Base-by-base conservation (phyloP, 2,113 vertebrate species). In the Chinchilla lanigera region DNA sequence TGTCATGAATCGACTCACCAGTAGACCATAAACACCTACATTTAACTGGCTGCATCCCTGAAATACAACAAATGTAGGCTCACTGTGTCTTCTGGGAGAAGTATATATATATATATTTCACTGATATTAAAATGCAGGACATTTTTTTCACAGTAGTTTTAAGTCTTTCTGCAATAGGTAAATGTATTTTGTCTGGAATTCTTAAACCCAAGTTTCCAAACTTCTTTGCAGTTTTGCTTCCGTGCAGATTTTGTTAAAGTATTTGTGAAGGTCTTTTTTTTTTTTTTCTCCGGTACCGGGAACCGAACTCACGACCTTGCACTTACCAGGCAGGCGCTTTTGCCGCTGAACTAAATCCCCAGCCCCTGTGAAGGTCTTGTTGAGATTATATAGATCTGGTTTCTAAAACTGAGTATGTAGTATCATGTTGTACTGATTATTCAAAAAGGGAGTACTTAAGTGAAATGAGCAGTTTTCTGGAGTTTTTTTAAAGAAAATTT, bases 201-300 rank as follows among this genome's bases (percentile, higher is more conserved):
- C n/a, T 96, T 94, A 35, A 86, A 97, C 98, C 5, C 71, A 97
- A 97, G 81, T 26, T 1, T 19, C 86, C 7, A 0, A 2, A 44
- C 54, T 90, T 35, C 67, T 97, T 97, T 96, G 3, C 52, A 82
- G 65, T 50, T 86, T 80, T 13, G 7, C 61, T 71, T 95, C 35
- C 61, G 52, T 50, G 17, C 20, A 52, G 30, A 78, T 87, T 71
- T 71, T 52, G 54, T 28, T 22, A 33, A 71, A 47, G 13, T 54
- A 50, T 77, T 38, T 89, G 9, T 83, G 47, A 82, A 35, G 22
- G 7, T 30, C 9, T 63, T 44, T n/a, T n/a, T n/a, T n/a, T n/a
- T n/a, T n/a, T n/a, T n/a, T n/a, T n/a, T n/a, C n/a, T n/a, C n/a
- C n/a, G n/a, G n/a, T n/a, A n/a, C n/a, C n/a, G n/a, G n/a, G n/a